Evolutionary conservation across 2,888 invertebrate genomes (phyloP).

Genomic region (Teinopalpus imperialis): DNA sequence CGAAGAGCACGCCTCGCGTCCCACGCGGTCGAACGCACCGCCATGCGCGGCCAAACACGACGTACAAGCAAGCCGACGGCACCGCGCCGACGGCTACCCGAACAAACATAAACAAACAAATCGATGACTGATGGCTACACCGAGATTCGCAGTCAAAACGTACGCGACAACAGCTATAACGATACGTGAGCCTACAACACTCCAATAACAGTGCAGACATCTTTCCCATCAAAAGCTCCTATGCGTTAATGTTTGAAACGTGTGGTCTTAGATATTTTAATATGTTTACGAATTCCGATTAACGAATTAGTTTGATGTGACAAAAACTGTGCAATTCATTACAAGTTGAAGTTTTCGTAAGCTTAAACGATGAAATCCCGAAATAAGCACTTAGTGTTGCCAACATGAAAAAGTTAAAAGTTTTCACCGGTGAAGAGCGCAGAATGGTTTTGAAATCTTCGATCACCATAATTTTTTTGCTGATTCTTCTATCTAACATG

Average conservation of each 20-base stretch:
- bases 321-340: slow-evolving; percentile 1
- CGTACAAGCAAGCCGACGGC: slow-evolving; percentile 47
- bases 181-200: neutral
- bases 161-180: slow-evolving; percentile 6
- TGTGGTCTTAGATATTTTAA: too few relatives aligned
- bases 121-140: slow-evolving; percentile 13
- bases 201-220: too few relatives aligned
- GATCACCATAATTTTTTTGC: slow-evolving; percentile 58
- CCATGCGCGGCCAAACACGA: slow-evolving; percentile 42
- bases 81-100: slow-evolving; percentile 33
- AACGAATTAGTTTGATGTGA: too few relatives aligned
- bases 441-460: slow-evolving; percentile 68
- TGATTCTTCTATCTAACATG: slow-evolving; percentile 64
- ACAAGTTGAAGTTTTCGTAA: slow-evolving; percentile 44
- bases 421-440: slow-evolving; percentile 50
- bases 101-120: slow-evolving; percentile 21
- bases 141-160: slow-evolving; percentile 8
- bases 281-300: too few relatives aligned
- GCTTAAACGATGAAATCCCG: slow-evolving; percentile 65
- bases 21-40: slow-evolving; percentile 70
- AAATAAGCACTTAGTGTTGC: slow-evolving; percentile 67
- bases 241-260: too few relatives aligned
- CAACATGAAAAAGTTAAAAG: slow-evolving; percentile 67
- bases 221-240: too few relatives aligned
- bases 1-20: slow-evolving; percentile 69